Base-by-base conservation (phyloP, 2,888 invertebrate species). In the Mayetiola destructor region DNA sequence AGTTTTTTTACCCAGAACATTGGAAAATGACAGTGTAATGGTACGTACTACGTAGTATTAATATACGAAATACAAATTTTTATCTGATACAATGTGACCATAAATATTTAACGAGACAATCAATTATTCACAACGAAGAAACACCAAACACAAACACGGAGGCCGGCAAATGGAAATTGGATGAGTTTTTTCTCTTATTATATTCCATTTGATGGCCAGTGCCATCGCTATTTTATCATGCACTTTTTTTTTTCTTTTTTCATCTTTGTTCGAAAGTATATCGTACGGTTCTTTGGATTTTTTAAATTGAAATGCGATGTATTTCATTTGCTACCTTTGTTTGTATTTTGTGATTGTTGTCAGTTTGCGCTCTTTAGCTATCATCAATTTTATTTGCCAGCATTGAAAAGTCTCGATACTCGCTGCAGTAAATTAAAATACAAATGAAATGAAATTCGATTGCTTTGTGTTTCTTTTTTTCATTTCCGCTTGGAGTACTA, bases 81-180 rank as follows among this genome's bases (percentile, higher is more conserved):
- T n/a, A 48, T 48, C 48, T 27, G 48, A 48, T 48, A 48, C 48
- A 48, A 48, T 48, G 48, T 48, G 48, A 48, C 48, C 48, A 48
- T 48, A 48, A 48, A 48, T 48, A 48, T 48, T 48, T 48, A 48
- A 48, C 48, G 48, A 48, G 48, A 16, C 48, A 48, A 48, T 48
- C 48, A 48, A 48, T 48, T 48, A 48, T 48, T 48, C 48, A 48
- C 48, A 48, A 48, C 27, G 48, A 48, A 27, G 48, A 48, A 48
- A 14, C 18, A 39, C 16, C 16, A 16, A 18, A 39, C 8, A 37
- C 37, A 37, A 12, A 37, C 37, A 37, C 37, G n/a, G n/a, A n/a
- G n/a, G n/a, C n/a, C n/a, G n/a, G n/a, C 37, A 37, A 5, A 37
- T 4, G 16, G 27, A 48, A 27, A 27, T 27, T 48, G 48, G 27